Evolutionary conservation across 2,888 invertebrate species (phyloP), one percentile per base, ranked within the genome.

Genomic region (Chrysodeixis includens): DNA sequence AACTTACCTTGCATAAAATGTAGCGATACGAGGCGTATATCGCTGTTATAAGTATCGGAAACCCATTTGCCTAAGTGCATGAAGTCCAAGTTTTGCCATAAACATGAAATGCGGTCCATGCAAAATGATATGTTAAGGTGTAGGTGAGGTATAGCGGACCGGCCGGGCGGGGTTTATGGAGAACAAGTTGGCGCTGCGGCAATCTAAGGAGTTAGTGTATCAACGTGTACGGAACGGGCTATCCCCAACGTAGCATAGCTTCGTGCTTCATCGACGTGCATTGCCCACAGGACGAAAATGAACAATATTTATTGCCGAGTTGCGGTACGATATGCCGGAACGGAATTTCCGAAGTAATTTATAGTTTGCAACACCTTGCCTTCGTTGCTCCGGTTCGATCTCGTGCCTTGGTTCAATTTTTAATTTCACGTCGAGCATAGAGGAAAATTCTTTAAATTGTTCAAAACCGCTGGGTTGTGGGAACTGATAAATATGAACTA

Each of bases 1-100:
- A 89, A 88, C 84, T 87, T 85, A 74, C 81, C 86, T 85, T 86
- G 86, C 86, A 88, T 88, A 90, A 90, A 90, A 90, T 91, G 90
- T 90, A 86, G 86, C 88, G 87, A 85, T 90, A 88, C 87, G 84
- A 86, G 83, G 86, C 85, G 86, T 85, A 89, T 89, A 91, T 86
- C 82, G 88, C 89, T 89, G 84, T 92, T 93, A 90, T 91, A 93
- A 93, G 92, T 94, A 94, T 95, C 92, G 93, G 92, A 93, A 95
- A 94, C 88, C 93, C 93, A 95, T 94, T 95, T 93, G 87, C 92
- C 88, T 95, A 93, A 95, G 94, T 94, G 93, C 93, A 93, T 90
- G 91, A 89, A 93, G 92, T 91, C 90, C 88, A 94, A 94, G 92
- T 94, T 95, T 93, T 89, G 90, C 92, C 88, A 93, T 95, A 94